phyloP scores from a whole-genome alignment of 2,113 vertebrate genomes.

The Rhea pennata region DNA sequence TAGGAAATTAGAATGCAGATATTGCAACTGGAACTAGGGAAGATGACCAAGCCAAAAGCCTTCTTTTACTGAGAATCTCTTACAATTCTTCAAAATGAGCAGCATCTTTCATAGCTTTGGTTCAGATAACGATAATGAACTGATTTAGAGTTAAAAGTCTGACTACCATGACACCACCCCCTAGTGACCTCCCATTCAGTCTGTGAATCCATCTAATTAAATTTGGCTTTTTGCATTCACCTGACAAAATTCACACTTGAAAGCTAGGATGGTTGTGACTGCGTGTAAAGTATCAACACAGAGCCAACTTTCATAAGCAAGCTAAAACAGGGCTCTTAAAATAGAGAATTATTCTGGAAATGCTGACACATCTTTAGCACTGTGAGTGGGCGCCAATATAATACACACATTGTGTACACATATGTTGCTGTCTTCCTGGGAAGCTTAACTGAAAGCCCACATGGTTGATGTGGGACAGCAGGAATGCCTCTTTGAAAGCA shows the following conservation, averaged over 20 bases:
- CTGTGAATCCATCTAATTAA: background rate
- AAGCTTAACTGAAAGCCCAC: constrained; percentile 64
- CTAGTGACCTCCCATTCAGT: background rate
- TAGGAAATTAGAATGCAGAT: background rate
- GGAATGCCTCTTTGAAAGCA: constrained; percentile 67
- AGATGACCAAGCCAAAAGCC: background rate
- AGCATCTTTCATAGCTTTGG: background rate
- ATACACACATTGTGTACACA: constrained; percentile 70
- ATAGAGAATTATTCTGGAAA: constrained; percentile 60
- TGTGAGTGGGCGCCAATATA: constrained; percentile 60
- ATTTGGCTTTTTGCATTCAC: background rate
- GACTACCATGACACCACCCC: background rate
- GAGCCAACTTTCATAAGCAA: background rate
- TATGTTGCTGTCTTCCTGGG: constrained; percentile 69
- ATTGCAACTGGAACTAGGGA: background rate
- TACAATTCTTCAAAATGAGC: background rate
- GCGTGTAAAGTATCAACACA: background rate
- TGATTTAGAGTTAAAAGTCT: background rate
- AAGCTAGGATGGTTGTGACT: background rate
- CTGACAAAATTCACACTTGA: background rate
- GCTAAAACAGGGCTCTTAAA: constrained; percentile 45
- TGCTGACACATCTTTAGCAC: constrained; percentile 59
- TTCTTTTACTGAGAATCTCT: background rate
- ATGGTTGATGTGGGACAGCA: constrained; percentile 68
- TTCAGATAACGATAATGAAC: background rate